Conservation (phyloP, 2,113 vertebrate genomes). For the Siphamia tubifer region DNA sequence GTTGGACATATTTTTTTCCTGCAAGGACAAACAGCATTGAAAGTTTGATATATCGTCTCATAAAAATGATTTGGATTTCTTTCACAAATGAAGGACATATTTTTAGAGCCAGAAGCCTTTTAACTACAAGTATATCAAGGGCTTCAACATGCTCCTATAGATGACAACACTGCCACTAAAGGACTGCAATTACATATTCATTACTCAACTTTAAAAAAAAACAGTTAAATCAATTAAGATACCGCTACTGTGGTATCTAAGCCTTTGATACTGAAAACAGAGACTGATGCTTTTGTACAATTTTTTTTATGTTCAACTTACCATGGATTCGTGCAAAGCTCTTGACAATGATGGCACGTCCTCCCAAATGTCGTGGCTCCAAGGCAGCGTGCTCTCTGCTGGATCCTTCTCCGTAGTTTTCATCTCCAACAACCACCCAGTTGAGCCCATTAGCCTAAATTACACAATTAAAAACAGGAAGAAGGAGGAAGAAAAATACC, state of each 20-base stretch:
- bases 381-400: constrained; percentile 93
- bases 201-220: no score
- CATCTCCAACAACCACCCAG: constrained; percentile 93
- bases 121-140: no score
- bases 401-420: constrained; percentile 94
- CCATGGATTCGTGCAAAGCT: constrained; percentile 96
- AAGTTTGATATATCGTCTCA: background rate
- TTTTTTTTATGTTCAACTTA: constrained; percentile 30
- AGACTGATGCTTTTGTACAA: background rate
- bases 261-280: no score
- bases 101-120: no score
- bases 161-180: background rate
- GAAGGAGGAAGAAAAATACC: background rate
- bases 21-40: background rate
- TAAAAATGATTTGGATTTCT: background rate
- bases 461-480: background rate
- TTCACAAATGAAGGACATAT: background rate
- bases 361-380: constrained; percentile 92
- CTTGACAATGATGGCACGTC: constrained; percentile 93
- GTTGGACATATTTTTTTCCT: background rate
- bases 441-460: constrained; percentile 82
- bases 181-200: background rate
- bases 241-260: no score
- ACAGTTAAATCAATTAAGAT: no score
- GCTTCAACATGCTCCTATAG: background rate